Base-by-base conservation (phyloP, 1,140 invertebrate species). In the Temnothorax longispinosus region DNA sequence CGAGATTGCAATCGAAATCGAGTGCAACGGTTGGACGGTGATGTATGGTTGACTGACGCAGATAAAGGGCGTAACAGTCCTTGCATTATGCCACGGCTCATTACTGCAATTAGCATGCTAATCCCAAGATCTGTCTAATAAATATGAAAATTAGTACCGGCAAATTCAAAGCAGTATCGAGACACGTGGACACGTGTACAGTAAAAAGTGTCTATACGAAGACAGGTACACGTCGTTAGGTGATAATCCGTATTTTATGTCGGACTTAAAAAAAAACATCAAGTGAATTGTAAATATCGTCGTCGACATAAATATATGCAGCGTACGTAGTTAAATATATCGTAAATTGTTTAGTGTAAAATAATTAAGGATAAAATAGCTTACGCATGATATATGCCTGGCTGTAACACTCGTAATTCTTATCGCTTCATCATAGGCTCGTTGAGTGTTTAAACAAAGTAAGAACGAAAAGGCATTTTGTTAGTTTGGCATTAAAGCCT, bases 81-180 rank as follows among this genome's bases (percentile, higher is more conserved):
- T 84, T 27, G 27, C 54, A 60, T 74, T 82, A 41, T 50, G 69
- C 88, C 44, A 67, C 44, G 47, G 80, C 72, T 91, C 82, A 81
- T 88, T 90, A 91, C 81, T 76, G 89, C 72, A 90, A 91, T 91
- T 91, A 91, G 87, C 89, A 88, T 80, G 90, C 67, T 89, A 89
- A 91, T 91, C 60, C 69, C 60, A 69, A 77, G 84, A 41, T 74
- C 47, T 76, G 35, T 82, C 64, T 90, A 91, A 89, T 87, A 89
- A 89, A 89, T 90, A 91, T 88, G 87, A 91, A 91, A 90, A 86
- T 86, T 71, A 88, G 89, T 21, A 50, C 50, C 75, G 81, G 50
- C 80, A n/a, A 90, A 84, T 54, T 87, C 50, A 88, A 86, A 90
- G 85, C 85, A 52, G 58, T 32, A 56, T 50, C 27, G 21, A 58